phyloP scores from a whole-genome alignment of 2,113 vertebrate genomes.

The Sisor rabdophorus region DNA sequence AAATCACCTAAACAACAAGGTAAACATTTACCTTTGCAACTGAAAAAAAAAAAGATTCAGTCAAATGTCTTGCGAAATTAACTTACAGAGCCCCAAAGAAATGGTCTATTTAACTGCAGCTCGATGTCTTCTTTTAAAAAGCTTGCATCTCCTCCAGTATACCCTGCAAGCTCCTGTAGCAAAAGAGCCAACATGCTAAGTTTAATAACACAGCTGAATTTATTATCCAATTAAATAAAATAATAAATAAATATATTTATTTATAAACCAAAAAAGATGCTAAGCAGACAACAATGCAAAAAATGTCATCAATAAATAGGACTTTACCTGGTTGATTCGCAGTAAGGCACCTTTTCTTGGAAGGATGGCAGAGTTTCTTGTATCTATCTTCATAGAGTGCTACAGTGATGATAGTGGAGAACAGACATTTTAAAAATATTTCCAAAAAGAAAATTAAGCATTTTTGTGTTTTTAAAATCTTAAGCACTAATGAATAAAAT shows the following conservation, averaged over 20 bases:
- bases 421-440: background rate
- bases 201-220: background rate
- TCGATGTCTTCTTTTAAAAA: slow-evolving; percentile 95
- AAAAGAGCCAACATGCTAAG: slow-evolving; percentile 8
- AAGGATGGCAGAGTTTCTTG: slow-evolving; percentile 87
- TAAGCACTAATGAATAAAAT: too few species aligned
- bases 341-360: slow-evolving; percentile 85
- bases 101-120: slow-evolving; percentile 82
- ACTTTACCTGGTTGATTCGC: slow-evolving; percentile 85
- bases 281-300: background rate
- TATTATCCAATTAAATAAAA: too few species aligned
- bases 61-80: background rate
- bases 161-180: slow-evolving; percentile 87
- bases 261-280: background rate
- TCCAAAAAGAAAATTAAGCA: background rate
- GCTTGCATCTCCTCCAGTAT: slow-evolving; percentile 86
- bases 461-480: background rate
- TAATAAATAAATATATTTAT: too few species aligned
- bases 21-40: background rate
- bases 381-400: slow-evolving; percentile 89
- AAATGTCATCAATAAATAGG: background rate
- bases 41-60: background rate
- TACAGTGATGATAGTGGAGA: slow-evolving; percentile 53
- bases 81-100: slow-evolving; percentile 84
- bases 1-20: slow-evolving; percentile 75